Evolutionary conservation across 1,140 invertebrate genomes (phyloP).

Genomic region (Choristoneura fumiferana): DNA sequence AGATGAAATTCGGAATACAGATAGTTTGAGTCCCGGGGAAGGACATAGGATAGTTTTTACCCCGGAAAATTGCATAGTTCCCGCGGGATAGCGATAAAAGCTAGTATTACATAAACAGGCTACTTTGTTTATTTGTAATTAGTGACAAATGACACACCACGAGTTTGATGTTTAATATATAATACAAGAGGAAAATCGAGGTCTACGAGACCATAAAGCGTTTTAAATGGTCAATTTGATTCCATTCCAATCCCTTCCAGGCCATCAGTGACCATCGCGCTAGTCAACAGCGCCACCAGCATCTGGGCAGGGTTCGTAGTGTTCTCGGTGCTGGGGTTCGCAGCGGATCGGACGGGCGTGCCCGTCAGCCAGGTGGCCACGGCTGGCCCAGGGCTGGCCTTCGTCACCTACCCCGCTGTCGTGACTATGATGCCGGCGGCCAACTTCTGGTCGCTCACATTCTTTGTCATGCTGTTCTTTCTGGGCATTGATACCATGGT

Average conservation of each 20-base stretch:
- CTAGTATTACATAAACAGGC: too few relatives aligned
- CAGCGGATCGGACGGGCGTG: slow-evolving; percentile 87
- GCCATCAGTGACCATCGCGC: slow-evolving; percentile 85
- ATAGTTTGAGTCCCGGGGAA: too few relatives aligned
- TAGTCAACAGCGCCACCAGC: slow-evolving; percentile 92
- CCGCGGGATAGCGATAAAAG: too few relatives aligned
- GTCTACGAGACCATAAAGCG: too few relatives aligned
- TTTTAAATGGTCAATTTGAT: too few relatives aligned
- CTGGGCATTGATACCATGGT: slow-evolving; percentile 95
- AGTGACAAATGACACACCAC: too few relatives aligned
- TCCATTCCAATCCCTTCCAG: slow-evolving; percentile 67
- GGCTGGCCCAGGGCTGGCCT: slow-evolving; percentile 93
- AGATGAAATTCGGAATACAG: too few relatives aligned
- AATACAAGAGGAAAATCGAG: too few relatives aligned
- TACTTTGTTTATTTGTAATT: too few relatives aligned
- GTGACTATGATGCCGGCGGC: slow-evolving; percentile 92
- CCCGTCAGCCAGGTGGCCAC: slow-evolving; percentile 92
- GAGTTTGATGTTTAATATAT: too few relatives aligned
- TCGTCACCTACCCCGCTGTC: slow-evolving; percentile 95
- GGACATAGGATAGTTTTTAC: too few relatives aligned
- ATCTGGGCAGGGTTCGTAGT: slow-evolving; percentile 96
- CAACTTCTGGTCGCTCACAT: slow-evolving; percentile 93
- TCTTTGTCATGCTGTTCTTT: slow-evolving; percentile 96
- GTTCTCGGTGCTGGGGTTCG: slow-evolving; percentile 96
- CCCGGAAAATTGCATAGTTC: too few relatives aligned